Conservation (phyloP, 2,797 vertebrate species). For the Natrix natrix region DNA sequence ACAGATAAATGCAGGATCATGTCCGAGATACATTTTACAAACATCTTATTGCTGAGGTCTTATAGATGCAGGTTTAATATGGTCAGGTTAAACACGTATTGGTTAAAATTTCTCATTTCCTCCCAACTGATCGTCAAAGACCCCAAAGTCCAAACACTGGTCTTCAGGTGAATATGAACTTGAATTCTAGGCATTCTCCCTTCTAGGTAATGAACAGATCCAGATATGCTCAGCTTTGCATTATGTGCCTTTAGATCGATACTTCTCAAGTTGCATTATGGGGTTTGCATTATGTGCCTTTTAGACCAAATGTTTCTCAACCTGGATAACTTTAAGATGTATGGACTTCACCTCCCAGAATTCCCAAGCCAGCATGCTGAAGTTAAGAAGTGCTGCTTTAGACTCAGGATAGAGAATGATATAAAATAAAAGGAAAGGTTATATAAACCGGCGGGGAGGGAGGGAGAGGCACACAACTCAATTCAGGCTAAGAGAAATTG, state of each 20-base stretch:
- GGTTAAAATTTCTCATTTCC: neutral
- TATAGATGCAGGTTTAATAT: neutral
- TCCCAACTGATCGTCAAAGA: neutral
- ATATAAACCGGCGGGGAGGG: neutral
- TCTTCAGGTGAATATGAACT: neutral
- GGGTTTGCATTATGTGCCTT: neutral
- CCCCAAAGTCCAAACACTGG: neutral
- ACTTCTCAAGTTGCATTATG: neutral
- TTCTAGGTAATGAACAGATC: neutral
- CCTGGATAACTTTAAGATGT: neutral
- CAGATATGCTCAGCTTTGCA: neutral
- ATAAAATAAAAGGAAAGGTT: neutral
- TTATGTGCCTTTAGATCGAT: neutral
- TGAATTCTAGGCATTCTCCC: neutral
- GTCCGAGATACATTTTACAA: neutral
- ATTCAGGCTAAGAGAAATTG: constrained; percentile 13
- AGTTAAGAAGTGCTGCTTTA: neutral
- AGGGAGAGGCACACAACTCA: neutral
- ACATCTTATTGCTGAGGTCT: neutral
- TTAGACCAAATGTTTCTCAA: neutral
- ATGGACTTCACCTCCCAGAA: neutral
- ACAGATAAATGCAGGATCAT: neutral
- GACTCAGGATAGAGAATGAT: neutral
- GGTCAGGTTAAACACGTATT: neutral
- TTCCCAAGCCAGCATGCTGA: neutral